Percentiles rank a stretch among this genome's conserved stretches.
Conservation (phyloP, 1,140 invertebrate genomes). For the Drosophila nigromelanica region DNA sequence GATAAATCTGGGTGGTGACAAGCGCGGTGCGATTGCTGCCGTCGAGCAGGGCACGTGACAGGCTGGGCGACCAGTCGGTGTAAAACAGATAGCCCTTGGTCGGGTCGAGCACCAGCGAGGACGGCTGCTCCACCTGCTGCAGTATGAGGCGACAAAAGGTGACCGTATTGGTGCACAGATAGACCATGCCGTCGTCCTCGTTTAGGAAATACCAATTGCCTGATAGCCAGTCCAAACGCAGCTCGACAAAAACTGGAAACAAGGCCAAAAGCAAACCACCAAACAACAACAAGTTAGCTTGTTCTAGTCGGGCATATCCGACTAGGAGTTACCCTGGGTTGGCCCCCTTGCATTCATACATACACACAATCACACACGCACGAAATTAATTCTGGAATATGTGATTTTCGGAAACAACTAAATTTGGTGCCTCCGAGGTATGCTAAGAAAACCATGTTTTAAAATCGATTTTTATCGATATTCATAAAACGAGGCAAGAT, state of each 20-base stretch:
- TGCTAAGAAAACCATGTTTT: too few relatives aligned
- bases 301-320: too few relatives aligned
- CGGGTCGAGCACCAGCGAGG: slow-evolving; percentile 93
- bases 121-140: slow-evolving; percentile 89
- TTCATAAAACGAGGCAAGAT: too few relatives aligned
- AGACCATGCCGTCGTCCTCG: slow-evolving; percentile 89
- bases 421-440: too few relatives aligned
- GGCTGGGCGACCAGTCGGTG: slow-evolving; percentile 89
- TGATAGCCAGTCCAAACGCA: slow-evolving; percentile 93
- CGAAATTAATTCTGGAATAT: too few relatives aligned
- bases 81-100: slow-evolving; percentile 91
- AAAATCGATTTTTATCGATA: too few relatives aligned
- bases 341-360: too few relatives aligned
- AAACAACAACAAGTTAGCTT: too few relatives aligned
- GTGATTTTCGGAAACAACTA: too few relatives aligned
- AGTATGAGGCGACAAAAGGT: slow-evolving; percentile 88
- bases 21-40: slow-evolving; percentile 86
- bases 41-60: slow-evolving; percentile 87
- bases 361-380: too few relatives aligned
- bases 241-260: slow-evolving; percentile 87
- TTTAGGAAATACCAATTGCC: slow-evolving; percentile 94
- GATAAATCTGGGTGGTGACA: slow-evolving; percentile 88
- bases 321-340: too few relatives aligned
- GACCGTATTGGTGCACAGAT: slow-evolving; percentile 88
- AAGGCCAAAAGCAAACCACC: slow-evolving; percentile 1